phyloP scores from a whole-genome alignment of 2,797 vertebrate species.

The Sciurus carolinensis region DNA sequence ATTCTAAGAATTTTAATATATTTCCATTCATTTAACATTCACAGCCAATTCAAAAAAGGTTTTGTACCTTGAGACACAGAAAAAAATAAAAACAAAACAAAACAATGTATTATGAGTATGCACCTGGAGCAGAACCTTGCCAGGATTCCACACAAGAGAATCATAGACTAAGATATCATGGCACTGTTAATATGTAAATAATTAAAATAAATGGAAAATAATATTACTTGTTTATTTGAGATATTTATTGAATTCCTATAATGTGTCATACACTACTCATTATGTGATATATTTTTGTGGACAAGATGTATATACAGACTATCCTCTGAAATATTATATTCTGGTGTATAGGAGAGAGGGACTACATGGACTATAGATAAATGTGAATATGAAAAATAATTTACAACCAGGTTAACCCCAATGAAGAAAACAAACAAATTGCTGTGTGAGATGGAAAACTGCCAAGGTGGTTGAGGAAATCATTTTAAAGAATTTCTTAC shows the following conservation, averaged over 20 bases:
- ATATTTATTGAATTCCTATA: neutral
- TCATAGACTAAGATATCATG: neutral
- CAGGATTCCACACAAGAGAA: neutral
- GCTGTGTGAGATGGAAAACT: neutral
- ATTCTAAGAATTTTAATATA: neutral
- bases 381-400: neutral
- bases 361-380: neutral
- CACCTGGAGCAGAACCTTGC: rapidly evolving
- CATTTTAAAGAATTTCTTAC: neutral
- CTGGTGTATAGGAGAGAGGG: rapidly evolving
- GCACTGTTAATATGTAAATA: neutral
- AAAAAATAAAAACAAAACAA: neutral
- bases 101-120: neutral
- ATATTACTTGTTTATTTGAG: neutral
- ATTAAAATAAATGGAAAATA: neutral
- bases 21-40: neutral
- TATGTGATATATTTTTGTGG: neutral
- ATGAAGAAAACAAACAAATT: neutral
- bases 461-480: neutral
- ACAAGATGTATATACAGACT: neutral
- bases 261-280: neutral
- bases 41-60: neutral
- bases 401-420: neutral
- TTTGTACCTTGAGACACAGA: neutral
- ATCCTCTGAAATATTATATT: neutral